Evolutionary conservation across 2,888 invertebrate species (phyloP), one percentile per base, ranked within the genome.

Genomic region (Copidosoma aretas): DNA sequence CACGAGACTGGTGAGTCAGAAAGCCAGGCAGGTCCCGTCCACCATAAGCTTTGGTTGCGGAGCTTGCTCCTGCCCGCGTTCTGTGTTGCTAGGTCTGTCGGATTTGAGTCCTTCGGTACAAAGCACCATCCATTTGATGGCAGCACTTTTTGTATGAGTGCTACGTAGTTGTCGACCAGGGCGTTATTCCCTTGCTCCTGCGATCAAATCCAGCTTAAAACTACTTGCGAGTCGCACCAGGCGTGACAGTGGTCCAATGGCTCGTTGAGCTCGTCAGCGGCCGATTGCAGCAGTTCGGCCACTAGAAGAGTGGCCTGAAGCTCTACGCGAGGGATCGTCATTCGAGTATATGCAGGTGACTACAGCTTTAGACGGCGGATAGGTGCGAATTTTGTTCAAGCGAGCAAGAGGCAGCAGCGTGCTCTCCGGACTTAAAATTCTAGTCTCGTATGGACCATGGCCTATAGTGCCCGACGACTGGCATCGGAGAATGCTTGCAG

Each of bases 111-210:
- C 1, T 60, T 49, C 21, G 46, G 17, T 17, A 66, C 56, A n/a
- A 60, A 10, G 1, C 19, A 24, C 57, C 57, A 67, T 1, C 14
- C 15, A 3, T 12, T 4, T 1, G 21, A 24, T 1, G 61, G 49
- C 3, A 53, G 17, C 1, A 67, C 1, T 22, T 62, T 58, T 5
- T 67, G 61, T 17, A 67, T 57, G 49, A 46, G 54, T 14, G 41
- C 24, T 1, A 66, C 52, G 19, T 65, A 65, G 15, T 60, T 58
- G 8, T 66, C 60, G 0, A 66, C 32, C 17, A 66, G n/a, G 15
- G 49, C 32, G 56, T 66, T 25, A 14, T 54, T 60, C 2, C 32
- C 22, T 10, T 60, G 49, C 1, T 49, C n/a, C 1, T 14, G 22
- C 1, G 46, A 60, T 4, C n/a, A 19, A 1, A 66, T 19, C 60